phyloP scores from a whole-genome alignment of 2,888 invertebrate genomes.

The Eupithecia centaureata region DNA sequence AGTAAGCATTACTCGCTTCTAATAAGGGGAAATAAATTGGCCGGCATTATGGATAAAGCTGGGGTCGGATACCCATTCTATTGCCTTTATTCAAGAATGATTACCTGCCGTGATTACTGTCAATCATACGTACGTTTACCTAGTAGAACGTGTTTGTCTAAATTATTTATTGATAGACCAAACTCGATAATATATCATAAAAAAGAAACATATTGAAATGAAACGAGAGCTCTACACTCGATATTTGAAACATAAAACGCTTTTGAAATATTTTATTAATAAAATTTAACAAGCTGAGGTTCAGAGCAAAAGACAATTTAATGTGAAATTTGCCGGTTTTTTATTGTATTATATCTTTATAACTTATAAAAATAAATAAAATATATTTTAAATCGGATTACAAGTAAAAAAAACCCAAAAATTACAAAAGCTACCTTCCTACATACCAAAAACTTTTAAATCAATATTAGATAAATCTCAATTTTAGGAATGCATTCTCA shows the following conservation, averaged over 20 bases:
- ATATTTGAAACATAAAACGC: background rate
- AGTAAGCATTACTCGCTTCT: constrained; percentile 11
- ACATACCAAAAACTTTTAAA: background rate
- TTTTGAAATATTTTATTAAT: background rate
- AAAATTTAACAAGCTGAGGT: background rate
- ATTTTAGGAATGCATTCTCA: background rate
- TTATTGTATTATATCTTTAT: too few species aligned
- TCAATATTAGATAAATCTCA: background rate
- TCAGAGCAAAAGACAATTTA: background rate
- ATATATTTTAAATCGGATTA: too few species aligned
- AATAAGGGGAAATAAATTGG: constrained; percentile 8
- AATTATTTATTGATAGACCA: background rate
- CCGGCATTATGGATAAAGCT: background rate
- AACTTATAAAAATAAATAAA: too few species aligned
- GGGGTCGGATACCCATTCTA: background rate
- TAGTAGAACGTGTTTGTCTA: background rate
- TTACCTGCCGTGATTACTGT: background rate
- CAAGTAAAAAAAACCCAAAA: too few species aligned
- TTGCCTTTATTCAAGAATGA: background rate
- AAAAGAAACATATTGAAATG: background rate
- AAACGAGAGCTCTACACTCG: background rate
- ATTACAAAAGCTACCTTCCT: too few species aligned
- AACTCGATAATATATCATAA: background rate
- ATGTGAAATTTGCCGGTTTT: background rate
- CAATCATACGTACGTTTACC: background rate